Conservation (phyloP, 1,140 invertebrate species). For the Chrysomallon squamiferum region DNA sequence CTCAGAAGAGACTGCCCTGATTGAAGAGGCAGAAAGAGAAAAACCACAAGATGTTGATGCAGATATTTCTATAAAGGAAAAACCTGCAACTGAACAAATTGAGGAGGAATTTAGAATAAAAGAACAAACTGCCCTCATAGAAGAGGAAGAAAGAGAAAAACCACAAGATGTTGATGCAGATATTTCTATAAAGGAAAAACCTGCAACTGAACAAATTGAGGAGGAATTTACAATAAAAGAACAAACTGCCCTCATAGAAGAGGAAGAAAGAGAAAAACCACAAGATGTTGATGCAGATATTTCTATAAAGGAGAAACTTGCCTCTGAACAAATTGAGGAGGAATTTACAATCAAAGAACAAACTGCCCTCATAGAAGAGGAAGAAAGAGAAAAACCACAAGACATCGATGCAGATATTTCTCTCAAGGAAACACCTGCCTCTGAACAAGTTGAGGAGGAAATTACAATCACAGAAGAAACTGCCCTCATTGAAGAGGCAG, state of each 20-base stretch:
- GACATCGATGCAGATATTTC: slow-evolving; percentile 11
- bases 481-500: no score
- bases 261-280: neutral
- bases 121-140: neutral
- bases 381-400: no score
- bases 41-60: slow-evolving; percentile 15
- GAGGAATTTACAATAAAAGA: neutral
- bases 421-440: slow-evolving; percentile 1
- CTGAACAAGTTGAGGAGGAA: slow-evolving; percentile 5
- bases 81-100: slow-evolving; percentile 17
- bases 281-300: slow-evolving; percentile 15
- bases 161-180: slow-evolving; percentile 8
- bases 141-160: no score
- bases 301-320: slow-evolving; percentile 15
- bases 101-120: slow-evolving; percentile 22
- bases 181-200: neutral
- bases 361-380: no score
- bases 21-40: no score
- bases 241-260: no score
- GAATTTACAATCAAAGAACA: slow-evolving; percentile 14
- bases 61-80: slow-evolving; percentile 7
- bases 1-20: no score
- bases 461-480: slow-evolving; percentile 10
- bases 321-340: slow-evolving; percentile 13
- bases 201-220: neutral